A percentile compares a stretch with the other conserved stretches of the same genome.
Conservation (phyloP, 1,140 invertebrate genomes). For the Diploscapter pachys region DNA sequence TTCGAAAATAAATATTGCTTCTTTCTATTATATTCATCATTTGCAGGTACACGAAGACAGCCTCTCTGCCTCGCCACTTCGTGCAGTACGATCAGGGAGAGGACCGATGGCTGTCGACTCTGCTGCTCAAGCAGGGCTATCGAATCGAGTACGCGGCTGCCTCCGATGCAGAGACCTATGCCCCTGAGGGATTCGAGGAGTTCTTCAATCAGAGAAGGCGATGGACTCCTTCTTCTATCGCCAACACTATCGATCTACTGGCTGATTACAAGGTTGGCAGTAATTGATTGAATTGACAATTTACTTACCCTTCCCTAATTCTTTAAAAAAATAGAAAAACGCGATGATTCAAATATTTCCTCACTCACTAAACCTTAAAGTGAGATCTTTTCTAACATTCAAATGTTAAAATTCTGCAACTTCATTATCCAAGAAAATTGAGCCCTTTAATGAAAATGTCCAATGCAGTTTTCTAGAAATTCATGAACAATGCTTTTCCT, state of each 20-base stretch:
- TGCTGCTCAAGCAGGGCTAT: conserved; percentile 70
- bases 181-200: conserved; percentile 89
- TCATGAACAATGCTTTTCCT: not conserved
- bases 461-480: too few species aligned
- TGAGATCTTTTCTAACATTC: too few species aligned
- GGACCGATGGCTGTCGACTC: conserved; percentile 59
- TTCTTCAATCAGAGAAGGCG: conserved; percentile 93
- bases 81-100: conserved; percentile 92
- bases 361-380: too few species aligned
- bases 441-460: too few species aligned
- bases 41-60: conserved; percentile 85
- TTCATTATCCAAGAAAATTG: too few species aligned
- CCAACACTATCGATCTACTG: conserved; percentile 91
- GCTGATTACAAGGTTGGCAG: conserved; percentile 65
- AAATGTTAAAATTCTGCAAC: too few species aligned
- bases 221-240: conserved; percentile 94
- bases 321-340: too few species aligned
- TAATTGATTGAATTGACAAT: not conserved
- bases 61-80: conserved; percentile 89
- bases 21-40: too few species aligned
- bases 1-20: too few species aligned
- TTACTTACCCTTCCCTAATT: too few species aligned
- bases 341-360: too few species aligned
- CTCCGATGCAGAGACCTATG: conserved; percentile 92
- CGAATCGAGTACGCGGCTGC: conserved; percentile 96